A percentile compares a stretch with the other conserved stretches of the same genome.
Evolutionary conservation across 2,888 invertebrate genomes (phyloP).

Genomic region (Linnaemya vulpina): DNA sequence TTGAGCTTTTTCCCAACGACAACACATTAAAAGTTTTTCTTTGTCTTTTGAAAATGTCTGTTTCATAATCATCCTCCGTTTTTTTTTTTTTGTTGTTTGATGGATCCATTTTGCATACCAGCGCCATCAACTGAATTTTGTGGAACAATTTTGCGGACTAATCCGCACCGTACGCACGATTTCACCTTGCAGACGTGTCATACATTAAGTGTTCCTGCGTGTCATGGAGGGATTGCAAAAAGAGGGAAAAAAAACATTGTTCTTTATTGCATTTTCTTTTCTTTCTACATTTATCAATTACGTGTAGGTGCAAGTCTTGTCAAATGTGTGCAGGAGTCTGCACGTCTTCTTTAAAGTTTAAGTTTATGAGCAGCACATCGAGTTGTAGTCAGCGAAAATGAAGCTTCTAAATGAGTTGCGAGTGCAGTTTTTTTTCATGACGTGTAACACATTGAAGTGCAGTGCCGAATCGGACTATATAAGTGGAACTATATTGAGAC

Average conservation of each 20-base stretch:
- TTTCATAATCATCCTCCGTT: not conserved
- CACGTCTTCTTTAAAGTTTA: not conserved
- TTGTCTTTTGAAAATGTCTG: conserved; percentile 34
- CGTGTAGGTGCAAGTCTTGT: not conserved
- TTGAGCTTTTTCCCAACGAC: conserved; percentile 21
- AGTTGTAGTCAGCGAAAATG: not conserved
- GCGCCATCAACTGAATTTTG: conserved; percentile 44
- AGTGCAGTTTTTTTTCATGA: no score
- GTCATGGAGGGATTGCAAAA: conserved; percentile 47
- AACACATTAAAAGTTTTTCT: conserved; percentile 54
- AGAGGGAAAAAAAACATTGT: conserved; percentile 18
- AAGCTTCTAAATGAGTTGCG: not conserved
- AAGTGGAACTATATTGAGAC: no score
- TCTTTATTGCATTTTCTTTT: not conserved
- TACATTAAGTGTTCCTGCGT: conserved; percentile 55
- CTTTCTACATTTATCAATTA: not conserved
- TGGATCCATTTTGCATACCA: not conserved
- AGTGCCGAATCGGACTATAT: no score
- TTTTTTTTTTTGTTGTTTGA: not conserved
- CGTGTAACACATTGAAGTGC: no score
- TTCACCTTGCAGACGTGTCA: conserved; percentile 60
- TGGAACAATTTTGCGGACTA: conserved; percentile 44
- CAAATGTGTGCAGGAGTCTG: not conserved
- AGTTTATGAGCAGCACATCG: conserved; percentile 7
- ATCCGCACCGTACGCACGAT: conserved; percentile 54